Evolutionary conservation across 2,797 vertebrate species (phyloP), one percentile per base, ranked within the genome.

Genomic region (Apogon talboti): DNA sequence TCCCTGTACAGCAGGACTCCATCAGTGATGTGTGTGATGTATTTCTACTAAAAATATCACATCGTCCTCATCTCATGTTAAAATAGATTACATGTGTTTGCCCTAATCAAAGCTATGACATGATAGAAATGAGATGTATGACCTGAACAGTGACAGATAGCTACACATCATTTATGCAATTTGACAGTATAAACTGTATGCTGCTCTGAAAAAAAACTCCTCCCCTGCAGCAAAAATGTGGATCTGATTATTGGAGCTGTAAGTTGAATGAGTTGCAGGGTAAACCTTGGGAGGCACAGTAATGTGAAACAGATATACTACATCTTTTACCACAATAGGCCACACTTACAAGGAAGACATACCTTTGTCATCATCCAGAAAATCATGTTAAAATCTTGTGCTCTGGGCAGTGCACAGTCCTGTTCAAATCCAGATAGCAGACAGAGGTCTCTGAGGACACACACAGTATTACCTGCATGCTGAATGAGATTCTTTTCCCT

Each of bases 281-380:
- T 78, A 88, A 89, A 83, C 80, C 87, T 66, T 79, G 70, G 79
- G 84, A 91, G 84, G 79, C 58, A 21, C 38, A 40, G 70, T 79
- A 92, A 94, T 91, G 79, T 59, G 72, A 92, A 94, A 83, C 93
- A 94, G 92, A 89, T 84, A 86, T 67, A 48, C 54, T 53, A 51
- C 74, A 79, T 84, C 53, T 28, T 90, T 79, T 70, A 89, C 67
- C 69, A 75, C 79, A 84, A 82, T 66, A 42, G 53, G 28, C 69
- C 79, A 72, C 79, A 82, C 87, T 87, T 83, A 82, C 64, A 76
- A 74, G 84, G 79, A 87, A 86, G 79, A 90, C 71, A 75, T 88
- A 81, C 81, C 76, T 66, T 67, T 86, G 83, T 89, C 85, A 86
- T 88, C 80, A 64, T 83, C 83, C 80, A 78, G 79, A 84, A 90